Evolutionary conservation across 2,888 invertebrate species (phyloP).

Genomic region (Chouioia cunea): DNA sequence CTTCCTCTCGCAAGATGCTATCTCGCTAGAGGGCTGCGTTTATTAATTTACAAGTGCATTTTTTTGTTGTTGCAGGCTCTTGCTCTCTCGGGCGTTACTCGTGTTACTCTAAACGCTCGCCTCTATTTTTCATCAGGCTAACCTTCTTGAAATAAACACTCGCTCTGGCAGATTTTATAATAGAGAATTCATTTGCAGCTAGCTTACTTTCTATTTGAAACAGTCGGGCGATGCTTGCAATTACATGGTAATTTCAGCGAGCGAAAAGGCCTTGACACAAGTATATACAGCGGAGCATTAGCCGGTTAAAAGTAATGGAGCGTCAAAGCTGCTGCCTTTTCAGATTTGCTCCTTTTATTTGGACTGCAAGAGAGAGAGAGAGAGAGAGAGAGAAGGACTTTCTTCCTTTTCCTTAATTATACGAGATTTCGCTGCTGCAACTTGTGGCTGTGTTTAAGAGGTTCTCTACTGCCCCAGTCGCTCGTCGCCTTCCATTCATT

Average conservation of each 20-base stretch:
- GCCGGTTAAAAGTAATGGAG: slow-evolving; percentile 32
- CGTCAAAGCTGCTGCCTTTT: slow-evolving; percentile 28
- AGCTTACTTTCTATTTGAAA: too few relatives aligned
- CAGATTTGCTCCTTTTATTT: slow-evolving; percentile 19
- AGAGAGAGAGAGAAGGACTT: background rate
- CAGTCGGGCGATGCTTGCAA: too few relatives aligned
- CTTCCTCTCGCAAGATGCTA: background rate
- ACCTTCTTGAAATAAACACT: too few relatives aligned
- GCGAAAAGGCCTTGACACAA: too few relatives aligned
- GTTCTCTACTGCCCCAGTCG: background rate
- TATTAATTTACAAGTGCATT: slow-evolving; percentile 31
- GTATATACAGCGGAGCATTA: slow-evolving; percentile 4
- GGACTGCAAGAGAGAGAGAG: background rate
- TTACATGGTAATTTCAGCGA: too few relatives aligned
- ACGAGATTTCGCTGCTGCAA: slow-evolving; percentile 1
- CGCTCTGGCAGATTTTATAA: too few relatives aligned
- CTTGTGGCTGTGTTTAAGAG: slow-evolving; percentile 5
- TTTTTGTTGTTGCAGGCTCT: background rate
- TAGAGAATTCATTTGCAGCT: too few relatives aligned
- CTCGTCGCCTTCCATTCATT: background rate
- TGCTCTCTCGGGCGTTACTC: too few relatives aligned
- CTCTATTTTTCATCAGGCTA: too few relatives aligned
- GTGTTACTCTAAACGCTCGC: too few relatives aligned
- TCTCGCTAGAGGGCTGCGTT: slow-evolving; percentile 4
- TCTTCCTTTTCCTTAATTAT: slow-evolving; percentile 19